phyloP scores from a whole-genome alignment of 2,888 invertebrate genomes.

The Dynastes maya region DNA sequence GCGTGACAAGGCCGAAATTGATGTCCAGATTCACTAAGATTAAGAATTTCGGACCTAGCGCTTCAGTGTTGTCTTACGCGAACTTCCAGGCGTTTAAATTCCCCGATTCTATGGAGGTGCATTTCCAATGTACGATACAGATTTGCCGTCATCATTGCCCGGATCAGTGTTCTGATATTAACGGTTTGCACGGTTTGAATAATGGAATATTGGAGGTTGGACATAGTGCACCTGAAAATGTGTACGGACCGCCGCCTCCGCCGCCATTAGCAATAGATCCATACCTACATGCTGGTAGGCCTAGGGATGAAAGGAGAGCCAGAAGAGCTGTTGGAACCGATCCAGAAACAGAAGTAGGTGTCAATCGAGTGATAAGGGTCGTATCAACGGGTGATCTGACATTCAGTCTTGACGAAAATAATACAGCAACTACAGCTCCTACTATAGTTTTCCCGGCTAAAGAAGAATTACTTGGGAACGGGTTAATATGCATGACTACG shows the following conservation, averaged over 20 bases:
- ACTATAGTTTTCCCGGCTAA: conserved; percentile 83
- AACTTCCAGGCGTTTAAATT: conserved; percentile 97
- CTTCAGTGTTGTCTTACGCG: conserved; percentile 92
- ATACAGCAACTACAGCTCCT: conserved; percentile 74
- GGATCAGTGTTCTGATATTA: conserved; percentile 86
- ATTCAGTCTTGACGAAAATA: conserved; percentile 83
- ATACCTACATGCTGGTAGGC: conserved; percentile 79
- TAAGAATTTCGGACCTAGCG: conserved; percentile 94
- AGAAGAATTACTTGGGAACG: conserved; percentile 71
- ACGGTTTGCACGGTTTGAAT: conserved; percentile 63
- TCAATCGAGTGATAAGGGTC: conserved; percentile 91
- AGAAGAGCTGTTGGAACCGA: conserved; percentile 76
- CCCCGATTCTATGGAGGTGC: conserved; percentile 97
- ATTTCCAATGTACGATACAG: conserved; percentile 96
- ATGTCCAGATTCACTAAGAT: conserved; percentile 96
- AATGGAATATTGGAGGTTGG: conserved; percentile 73
- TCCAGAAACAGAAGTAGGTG: conserved; percentile 88
- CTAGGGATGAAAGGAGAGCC: conserved; percentile 82
- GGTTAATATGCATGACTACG: conserved; percentile 93
- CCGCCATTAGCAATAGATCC: conserved; percentile 76
- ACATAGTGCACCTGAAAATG: conserved; percentile 74
- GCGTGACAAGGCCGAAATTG: conserved; percentile 91
- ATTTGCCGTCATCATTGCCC: conserved; percentile 95
- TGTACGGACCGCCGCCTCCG: conserved; percentile 83
- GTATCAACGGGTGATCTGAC: conserved; percentile 93